Conservation (phyloP, 2,888 invertebrate genomes). For the Scaptomyza caliginosa region DNA sequence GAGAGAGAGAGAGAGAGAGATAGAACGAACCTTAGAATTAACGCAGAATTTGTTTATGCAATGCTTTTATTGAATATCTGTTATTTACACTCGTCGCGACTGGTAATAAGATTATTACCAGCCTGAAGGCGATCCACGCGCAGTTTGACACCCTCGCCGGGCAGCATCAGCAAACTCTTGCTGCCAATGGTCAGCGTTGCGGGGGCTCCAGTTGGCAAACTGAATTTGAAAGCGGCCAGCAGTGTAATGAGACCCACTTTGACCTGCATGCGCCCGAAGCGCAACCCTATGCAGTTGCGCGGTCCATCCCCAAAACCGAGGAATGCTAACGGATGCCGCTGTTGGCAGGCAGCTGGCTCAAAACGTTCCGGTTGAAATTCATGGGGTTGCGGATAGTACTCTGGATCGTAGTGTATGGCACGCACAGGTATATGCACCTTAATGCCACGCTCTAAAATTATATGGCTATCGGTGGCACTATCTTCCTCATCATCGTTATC, state of each 20-base stretch:
- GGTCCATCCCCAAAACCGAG: constrained; percentile 83
- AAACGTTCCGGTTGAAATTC: constrained; percentile 84
- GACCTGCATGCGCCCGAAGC: constrained; percentile 79
- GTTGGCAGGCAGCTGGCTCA: constrained; percentile 64
- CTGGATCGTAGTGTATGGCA: constrained; percentile 84
- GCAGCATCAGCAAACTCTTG: constrained; percentile 35
- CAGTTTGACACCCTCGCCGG: constrained; percentile 54
- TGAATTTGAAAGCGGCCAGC: constrained; percentile 41
- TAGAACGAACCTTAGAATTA: background rate
- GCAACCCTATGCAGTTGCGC: constrained; percentile 78
- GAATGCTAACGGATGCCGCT: constrained; percentile 78
- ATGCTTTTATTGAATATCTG: constrained; percentile 6
- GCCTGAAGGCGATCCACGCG: constrained; percentile 40
- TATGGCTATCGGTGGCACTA: constrained; percentile 9
- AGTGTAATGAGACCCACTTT: constrained; percentile 73
- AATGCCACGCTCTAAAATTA: constrained; percentile 79
- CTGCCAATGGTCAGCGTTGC: constrained; percentile 43
- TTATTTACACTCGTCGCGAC: constrained; percentile 57
- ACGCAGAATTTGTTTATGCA: constrained; percentile 30
- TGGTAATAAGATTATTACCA: constrained; percentile 10
- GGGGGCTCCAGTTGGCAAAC: constrained; percentile 26
- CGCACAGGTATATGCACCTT: constrained; percentile 78
- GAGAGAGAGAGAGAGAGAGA: no score
- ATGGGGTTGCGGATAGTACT: constrained; percentile 83
- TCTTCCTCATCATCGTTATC: constrained; percentile 47